Evolutionary conservation across 2,888 invertebrate species (phyloP), one percentile per base, ranked within the genome.

Genomic region (Lycocerus yunnanus): DNA sequence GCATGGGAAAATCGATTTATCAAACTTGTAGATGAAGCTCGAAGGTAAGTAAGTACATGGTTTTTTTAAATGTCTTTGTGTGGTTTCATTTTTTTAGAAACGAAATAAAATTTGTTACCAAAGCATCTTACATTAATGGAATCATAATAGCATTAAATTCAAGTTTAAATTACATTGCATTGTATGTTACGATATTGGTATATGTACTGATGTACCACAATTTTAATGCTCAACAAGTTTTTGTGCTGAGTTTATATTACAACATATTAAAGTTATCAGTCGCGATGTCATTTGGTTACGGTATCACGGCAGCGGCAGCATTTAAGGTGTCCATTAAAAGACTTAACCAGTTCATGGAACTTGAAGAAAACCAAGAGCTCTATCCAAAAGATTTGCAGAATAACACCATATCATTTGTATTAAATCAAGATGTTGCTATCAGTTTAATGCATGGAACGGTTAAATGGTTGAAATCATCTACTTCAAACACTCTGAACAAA

Each of bases 211-310:
- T 88, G 15, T 92, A 91, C 13, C 88, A 90, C 79, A 84, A 86
- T 1, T 89, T 95, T 78, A 91, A 90, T 0, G 92, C 93, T 1
- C 92, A 93, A 84, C 91, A 91, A 83, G 92, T 93, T 0, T 94
- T 93, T 84, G 91, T 93, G 61, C 88, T 93, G 18, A 91, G 93
- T 4, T 91, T 94, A 16, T 91, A 93, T 80, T 94, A 92, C 87
- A 93, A 94, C 81, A 91, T 93, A 59, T 88, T 94, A 43, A 90
- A 93, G 77, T 90, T 92, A 81, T 91, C 92, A 1, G 91, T 94
- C 91, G 93, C 93, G 58, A 89, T 94, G 21, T 93, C 92, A 83
- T 93, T 95, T 81, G 90, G 91, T 9, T 89, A 90, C 81, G 94
- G 92, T 58, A 90, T 94, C 71, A 90, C 91, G 9, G 90, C 90